Conservation (phyloP, 2,113 vertebrate genomes). For the Sapajus apella region DNA sequence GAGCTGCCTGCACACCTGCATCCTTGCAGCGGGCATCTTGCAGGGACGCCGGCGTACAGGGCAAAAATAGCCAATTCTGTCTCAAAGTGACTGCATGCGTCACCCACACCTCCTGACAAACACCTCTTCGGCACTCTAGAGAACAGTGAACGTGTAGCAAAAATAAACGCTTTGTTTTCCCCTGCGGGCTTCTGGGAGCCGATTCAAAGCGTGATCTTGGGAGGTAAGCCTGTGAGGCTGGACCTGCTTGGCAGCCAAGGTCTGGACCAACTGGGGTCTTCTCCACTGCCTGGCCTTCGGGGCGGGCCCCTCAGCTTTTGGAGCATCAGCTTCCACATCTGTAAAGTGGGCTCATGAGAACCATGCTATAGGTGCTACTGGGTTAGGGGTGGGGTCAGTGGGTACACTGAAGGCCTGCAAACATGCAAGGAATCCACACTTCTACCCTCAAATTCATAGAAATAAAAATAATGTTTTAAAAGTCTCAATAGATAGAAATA, state of each 20-base stretch:
- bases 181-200: background rate
- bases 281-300: background rate
- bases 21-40: background rate
- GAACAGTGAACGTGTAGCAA: background rate
- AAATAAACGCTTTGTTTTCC: constrained; percentile 35
- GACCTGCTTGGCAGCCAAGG: accelerated
- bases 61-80: constrained; percentile 31
- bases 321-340: background rate
- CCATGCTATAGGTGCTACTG: background rate
- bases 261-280: background rate
- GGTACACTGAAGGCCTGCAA: too few species aligned
- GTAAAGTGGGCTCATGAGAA: background rate
- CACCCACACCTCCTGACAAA: constrained; percentile 50
- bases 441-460: too few species aligned
- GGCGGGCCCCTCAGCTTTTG: background rate
- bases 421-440: too few species aligned
- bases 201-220: background rate
- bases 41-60: background rate
- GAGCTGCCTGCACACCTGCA: background rate
- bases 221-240: background rate
- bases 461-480: too few species aligned
- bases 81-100: constrained; percentile 2
- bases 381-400: background rate
- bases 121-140: background rate
- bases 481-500: too few species aligned